Percentiles rank a stretch among this genome's conserved stretches.
Evolutionary conservation across 2,113 vertebrate genomes (phyloP).

Genomic region (Pogonocichla stellata): DNA sequence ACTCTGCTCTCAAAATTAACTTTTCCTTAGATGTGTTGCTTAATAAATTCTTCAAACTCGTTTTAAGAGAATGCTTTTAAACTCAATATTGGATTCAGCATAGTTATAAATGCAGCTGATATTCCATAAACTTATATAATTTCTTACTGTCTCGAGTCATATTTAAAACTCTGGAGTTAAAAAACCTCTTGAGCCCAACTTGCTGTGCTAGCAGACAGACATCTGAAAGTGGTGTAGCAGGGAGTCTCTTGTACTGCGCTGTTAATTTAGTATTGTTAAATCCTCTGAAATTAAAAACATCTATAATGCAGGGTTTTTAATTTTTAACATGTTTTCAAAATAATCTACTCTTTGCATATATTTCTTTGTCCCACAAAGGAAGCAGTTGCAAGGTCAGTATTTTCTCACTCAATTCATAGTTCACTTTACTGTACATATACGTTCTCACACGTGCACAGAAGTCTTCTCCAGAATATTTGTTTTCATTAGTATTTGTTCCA

Average conservation of each 20-base stretch:
- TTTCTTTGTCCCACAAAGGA: background rate
- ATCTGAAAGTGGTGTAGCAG: background rate
- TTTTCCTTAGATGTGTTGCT: background rate
- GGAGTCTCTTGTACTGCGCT: background rate
- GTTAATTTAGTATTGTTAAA: background rate
- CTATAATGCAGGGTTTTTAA: fast-evolving
- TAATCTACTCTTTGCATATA: background rate
- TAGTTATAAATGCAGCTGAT: background rate
- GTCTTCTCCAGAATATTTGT: background rate
- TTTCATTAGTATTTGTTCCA: background rate
- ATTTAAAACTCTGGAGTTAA: background rate
- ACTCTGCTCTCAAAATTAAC: background rate
- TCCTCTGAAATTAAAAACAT: background rate
- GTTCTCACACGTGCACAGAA: background rate
- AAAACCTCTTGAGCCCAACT: background rate
- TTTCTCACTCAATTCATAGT: background rate
- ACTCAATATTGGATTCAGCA: fast-evolving
- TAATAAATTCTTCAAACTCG: fast-evolving
- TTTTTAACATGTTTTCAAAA: background rate
- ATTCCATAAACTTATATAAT: background rate
- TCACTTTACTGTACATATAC: background rate
- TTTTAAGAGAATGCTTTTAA: background rate
- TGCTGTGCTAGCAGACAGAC: background rate
- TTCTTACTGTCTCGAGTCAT: background rate
- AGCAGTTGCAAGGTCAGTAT: background rate